These are phyloP conservation scores for Coilia nasus DNA, from an alignment of 2,797 vertebrate genomes.

Conservation along the genomic window DNA sequence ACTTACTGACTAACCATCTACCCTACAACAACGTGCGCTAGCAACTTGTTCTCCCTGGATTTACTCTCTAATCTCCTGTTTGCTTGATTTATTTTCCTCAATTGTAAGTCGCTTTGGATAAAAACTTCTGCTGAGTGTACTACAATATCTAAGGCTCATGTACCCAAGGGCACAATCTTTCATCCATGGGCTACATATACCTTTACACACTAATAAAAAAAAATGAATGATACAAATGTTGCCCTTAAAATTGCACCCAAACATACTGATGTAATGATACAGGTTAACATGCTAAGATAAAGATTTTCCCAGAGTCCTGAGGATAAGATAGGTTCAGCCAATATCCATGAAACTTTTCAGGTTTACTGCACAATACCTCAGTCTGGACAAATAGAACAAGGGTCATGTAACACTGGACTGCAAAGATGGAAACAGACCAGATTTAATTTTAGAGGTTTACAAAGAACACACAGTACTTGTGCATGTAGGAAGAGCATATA, in stretches of 20 bases:
- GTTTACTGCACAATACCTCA: background rate
- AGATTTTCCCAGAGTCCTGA: background rate
- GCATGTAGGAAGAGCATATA: no score
- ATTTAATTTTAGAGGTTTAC: background rate
- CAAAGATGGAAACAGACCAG: background rate
- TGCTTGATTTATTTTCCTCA: no score
- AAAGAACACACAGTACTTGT: no score
- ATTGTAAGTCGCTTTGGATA: no score
- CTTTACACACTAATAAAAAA: background rate
- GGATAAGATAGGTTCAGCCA: background rate
- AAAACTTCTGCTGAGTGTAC: no score
- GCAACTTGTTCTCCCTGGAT: no score
- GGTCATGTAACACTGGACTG: background rate
- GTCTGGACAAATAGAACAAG: conserved; percentile 1
- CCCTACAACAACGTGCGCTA: no score
- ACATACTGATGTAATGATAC: background rate
- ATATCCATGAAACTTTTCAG: background rate
- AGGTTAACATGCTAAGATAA: background rate
- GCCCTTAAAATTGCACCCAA: no score
- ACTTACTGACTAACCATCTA: no score
- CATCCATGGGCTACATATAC: background rate
- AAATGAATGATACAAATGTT: background rate
- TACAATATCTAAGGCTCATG: background rate
- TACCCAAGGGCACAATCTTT: background rate
- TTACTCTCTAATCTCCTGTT: no score